Conservation (phyloP, 2,113 vertebrate genomes). For the Malurus alboscapulatus region DNA sequence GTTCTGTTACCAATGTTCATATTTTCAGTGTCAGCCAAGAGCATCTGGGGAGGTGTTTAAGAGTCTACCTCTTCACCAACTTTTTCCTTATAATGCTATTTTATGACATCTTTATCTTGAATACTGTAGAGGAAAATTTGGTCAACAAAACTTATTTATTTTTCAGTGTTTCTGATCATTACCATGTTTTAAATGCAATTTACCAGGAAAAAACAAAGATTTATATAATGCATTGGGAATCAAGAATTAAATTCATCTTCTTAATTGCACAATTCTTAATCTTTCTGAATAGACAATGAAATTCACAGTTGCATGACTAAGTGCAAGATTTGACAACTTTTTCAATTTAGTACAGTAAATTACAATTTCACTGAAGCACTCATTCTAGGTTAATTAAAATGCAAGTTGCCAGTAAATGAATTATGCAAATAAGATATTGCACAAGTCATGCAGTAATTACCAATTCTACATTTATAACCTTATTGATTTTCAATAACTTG, state of each 20-base stretch:
- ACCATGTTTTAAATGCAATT: conserved; percentile 15
- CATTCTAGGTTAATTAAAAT: conserved; percentile 63
- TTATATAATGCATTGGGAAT: conserved; percentile 33
- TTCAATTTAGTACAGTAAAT: conserved; percentile 59
- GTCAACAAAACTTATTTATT: background rate
- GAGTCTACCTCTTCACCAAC: background rate
- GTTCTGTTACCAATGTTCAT: background rate
- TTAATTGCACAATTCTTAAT: conserved; percentile 64
- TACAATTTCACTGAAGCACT: conserved; percentile 42
- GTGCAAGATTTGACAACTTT: conserved; percentile 57
- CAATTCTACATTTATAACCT: conserved; percentile 5
- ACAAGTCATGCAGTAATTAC: conserved; percentile 36
- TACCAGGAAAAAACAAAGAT: background rate
- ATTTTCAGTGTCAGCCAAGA: background rate
- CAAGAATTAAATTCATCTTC: conserved; percentile 54
- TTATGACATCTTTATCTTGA: background rate
- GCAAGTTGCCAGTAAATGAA: conserved; percentile 45
- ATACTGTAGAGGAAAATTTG: background rate
- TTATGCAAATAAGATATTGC: conserved; percentile 60
- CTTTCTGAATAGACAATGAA: conserved; percentile 59
- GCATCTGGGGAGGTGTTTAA: background rate
- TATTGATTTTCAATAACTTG: conserved; percentile 53
- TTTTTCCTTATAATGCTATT: background rate
- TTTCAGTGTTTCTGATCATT: conserved; percentile 19
- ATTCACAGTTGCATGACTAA: conserved; percentile 58